Evolutionary conservation across 2,113 vertebrate species (phyloP).

Genomic region (Aix galericulata): DNA sequence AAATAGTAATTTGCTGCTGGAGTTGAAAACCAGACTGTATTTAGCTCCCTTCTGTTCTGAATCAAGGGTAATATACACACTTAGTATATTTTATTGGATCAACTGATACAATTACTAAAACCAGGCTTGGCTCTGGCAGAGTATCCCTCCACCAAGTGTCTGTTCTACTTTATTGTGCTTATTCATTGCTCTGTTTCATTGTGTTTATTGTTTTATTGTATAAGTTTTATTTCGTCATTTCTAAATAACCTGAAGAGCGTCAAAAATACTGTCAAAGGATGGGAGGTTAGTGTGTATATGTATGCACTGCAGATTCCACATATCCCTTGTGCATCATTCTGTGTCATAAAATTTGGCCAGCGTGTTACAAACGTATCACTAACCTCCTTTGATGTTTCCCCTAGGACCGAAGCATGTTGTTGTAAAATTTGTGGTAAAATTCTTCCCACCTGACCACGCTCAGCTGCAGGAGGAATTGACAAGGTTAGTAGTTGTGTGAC

Average conservation of each 20-base stretch:
- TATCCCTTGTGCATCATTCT: not conserved
- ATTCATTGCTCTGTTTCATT: not conserved
- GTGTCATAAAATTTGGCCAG: not conserved
- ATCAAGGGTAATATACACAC: not conserved
- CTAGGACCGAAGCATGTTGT: conserved; percentile 91
- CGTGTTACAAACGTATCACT: not conserved
- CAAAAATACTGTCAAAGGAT: not conserved
- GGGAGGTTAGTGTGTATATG: not conserved
- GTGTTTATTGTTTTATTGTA: not conserved
- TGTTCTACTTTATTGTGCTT: not conserved
- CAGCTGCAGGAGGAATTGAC: conserved; percentile 97
- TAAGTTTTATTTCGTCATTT: not conserved
- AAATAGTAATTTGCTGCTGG: not conserved
- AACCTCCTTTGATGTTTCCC: not conserved
- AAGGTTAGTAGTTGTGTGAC: conserved; percentile 79
- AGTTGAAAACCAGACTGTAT: not conserved
- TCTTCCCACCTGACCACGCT: conserved; percentile 94
- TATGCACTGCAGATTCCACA: not conserved
- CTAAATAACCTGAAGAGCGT: not conserved
- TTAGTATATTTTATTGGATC: not conserved
- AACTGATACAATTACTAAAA: not conserved
- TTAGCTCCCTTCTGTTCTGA: not conserved
- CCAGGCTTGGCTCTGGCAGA: not conserved
- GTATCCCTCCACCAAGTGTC: not conserved
- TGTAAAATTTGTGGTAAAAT: conserved; percentile 96